phyloP scores from a whole-genome alignment of 2,888 invertebrate species.

The Diabrotica balteata region DNA sequence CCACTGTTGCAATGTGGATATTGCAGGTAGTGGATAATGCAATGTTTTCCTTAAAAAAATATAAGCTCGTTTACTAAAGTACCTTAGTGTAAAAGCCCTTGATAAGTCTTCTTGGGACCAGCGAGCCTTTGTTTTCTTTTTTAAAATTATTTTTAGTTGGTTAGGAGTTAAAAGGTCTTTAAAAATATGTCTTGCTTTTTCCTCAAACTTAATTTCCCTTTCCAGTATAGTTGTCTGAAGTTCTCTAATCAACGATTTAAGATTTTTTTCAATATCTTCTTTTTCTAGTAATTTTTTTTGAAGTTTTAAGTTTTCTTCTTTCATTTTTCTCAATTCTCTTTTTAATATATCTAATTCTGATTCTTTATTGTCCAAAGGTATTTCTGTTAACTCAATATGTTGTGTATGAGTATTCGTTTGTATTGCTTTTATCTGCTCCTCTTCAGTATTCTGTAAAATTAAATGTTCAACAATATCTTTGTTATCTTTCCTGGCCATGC shows the following conservation, averaged over 20 bases:
- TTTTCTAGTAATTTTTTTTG: neutral
- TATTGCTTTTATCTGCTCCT: neutral
- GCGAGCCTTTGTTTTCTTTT: constrained; percentile 21
- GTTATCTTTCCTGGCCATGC: neutral
- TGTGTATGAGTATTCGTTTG: neutral
- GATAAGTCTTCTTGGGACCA: constrained; percentile 35
- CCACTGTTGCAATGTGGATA: constrained; percentile 41
- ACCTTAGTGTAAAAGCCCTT: constrained; percentile 37
- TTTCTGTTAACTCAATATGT: neutral
- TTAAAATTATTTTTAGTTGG: constrained; percentile 19
- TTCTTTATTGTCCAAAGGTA: neutral
- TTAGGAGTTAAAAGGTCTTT: neutral
- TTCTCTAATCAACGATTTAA: neutral
- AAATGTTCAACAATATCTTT: neutral
- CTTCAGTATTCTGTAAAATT: neutral
- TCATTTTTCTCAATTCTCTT: neutral
- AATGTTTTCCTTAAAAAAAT: constrained; percentile 37
- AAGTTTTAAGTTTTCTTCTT: neutral
- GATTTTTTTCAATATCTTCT: neutral
- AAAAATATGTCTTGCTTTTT: constrained; percentile 3
- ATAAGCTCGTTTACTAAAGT: constrained; percentile 38
- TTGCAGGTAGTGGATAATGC: constrained; percentile 36
- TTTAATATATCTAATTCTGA: neutral
- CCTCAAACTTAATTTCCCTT: constrained; percentile 4
- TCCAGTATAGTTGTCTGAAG: neutral